Evolutionary conservation across 2,797 vertebrate species (phyloP).

Genomic region (Sciurus vulgaris): DNA sequence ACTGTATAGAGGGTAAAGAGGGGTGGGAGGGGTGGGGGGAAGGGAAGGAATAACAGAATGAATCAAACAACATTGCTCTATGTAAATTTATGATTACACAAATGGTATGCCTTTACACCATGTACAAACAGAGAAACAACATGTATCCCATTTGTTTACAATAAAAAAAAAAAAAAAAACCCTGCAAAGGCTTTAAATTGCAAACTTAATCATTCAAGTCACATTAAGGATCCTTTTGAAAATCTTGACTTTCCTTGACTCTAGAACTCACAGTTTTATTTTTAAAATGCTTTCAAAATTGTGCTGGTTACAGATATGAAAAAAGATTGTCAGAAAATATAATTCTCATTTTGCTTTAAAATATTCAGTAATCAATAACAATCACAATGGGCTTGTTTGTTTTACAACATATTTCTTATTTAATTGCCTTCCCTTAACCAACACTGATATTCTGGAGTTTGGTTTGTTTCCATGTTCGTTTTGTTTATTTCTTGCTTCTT

Average conservation of each 20-base stretch:
- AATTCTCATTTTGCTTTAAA: neutral
- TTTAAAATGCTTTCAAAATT: conserved; percentile 39
- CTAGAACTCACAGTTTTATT: neutral
- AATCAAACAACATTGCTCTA: no score
- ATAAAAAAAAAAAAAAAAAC: no score
- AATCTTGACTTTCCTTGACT: neutral
- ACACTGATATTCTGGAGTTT: neutral
- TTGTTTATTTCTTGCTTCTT: neutral
- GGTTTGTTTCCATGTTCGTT: neutral
- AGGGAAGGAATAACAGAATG: no score
- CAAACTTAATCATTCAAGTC: neutral
- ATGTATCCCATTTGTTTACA: no score
- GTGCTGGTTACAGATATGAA: neutral
- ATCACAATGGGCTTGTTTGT: neutral
- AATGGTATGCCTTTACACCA: no score
- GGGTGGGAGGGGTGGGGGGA: no score
- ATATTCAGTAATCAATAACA: neutral
- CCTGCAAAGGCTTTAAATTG: neutral
- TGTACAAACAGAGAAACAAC: no score
- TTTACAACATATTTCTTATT: neutral
- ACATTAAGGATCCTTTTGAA: neutral
- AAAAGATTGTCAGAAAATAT: neutral
- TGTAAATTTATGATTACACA: no score
- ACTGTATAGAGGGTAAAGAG: no score
- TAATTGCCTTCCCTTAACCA: neutral